Base-by-base conservation (phyloP, 2,888 invertebrate species). In the Noctua fimbriata region DNA sequence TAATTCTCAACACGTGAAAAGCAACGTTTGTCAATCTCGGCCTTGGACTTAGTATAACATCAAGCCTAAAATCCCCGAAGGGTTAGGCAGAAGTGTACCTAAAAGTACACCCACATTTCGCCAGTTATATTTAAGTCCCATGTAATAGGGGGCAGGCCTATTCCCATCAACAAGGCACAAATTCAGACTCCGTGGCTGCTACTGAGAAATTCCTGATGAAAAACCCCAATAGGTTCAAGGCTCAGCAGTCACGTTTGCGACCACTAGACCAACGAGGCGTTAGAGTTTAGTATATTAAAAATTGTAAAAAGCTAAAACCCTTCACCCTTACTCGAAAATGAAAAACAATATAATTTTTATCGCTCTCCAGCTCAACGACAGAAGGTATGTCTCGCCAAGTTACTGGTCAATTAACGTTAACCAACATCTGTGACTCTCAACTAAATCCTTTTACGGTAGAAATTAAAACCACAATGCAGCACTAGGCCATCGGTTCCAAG, bases 401-500 rank as follows among this genome's bases (percentile, higher is more conserved):
- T 24, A 32, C 16, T 32, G 63, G 47, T 10, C 47, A 49, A 79
- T 71, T 58, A 78, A 44, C 14, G 21, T 7, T 70, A 66, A 78
- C 21, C n/a, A 10, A n/a, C 41, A 32, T 32, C 24, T 58, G 32
- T 4, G 9, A 55, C 16, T 24, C 32, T 58, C 9, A 6, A 32
- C 52, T 32, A 10, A 69, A 65, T 69, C 10, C 55, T 49, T 10
- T 60, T 60, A 73, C 55, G 55, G 28, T 28, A 72, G 55, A 73
- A 73, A 86, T 73, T 73, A 75, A 83, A 86, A 73, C 83, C 83
- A 78, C 78, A 80, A 81, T 76, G 73, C 65, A 76, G 36, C 55
- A 32, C 32, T n/a, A 69, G 63, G 32, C 73, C 67, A 83, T 76
- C 24, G 66, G 75, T 66, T 71, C 36, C 21, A 76, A 86, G 65